These are phyloP conservation scores for Crambe crambe DNA, from an alignment of 37 sponge, comb jelly and placozoan genomes.

Conservation along the genomic window DNA sequence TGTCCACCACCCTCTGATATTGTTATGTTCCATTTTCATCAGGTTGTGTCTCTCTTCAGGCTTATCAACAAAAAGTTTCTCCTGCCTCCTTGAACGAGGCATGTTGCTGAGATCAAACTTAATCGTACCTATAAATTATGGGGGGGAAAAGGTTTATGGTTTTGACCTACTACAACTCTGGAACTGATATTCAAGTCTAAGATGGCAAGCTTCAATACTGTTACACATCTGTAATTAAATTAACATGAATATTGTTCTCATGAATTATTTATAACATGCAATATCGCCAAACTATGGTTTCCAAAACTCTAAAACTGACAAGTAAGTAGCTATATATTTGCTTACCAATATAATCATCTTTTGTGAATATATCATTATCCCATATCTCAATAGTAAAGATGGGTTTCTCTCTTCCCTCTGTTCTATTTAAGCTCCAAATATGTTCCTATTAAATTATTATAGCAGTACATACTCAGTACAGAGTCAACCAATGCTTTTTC, in stretches of 20 bases:
- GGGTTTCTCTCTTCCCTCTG: slow-evolving; percentile 73
- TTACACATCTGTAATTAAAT: too few species aligned
- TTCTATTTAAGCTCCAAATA: slow-evolving; percentile 89
- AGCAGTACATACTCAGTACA: too few species aligned
- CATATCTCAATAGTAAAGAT: slow-evolving; percentile 87
- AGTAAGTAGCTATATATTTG: neutral
- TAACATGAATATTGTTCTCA: too few species aligned
- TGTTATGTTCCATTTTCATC: too few species aligned
- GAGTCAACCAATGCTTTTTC: too few species aligned
- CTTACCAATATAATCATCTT: slow-evolving; percentile 92
- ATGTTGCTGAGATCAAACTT: slow-evolving; percentile 74
- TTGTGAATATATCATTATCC: slow-evolving; percentile 93
- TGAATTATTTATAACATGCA: slow-evolving; percentile 22
- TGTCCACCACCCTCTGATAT: too few species aligned
- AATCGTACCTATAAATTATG: slow-evolving; percentile 15
- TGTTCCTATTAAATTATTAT: slow-evolving; percentile 49
- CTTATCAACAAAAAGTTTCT: too few species aligned
- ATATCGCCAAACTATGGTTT: slow-evolving; percentile 78
- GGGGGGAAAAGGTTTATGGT: neutral
- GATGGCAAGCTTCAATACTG: too few species aligned
- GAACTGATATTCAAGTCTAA: too few species aligned
- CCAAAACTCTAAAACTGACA: slow-evolving; percentile 83
- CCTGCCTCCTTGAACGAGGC: slow-evolving; percentile 16
- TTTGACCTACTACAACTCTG: neutral
- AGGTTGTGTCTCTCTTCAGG: too few species aligned